Base-by-base conservation (phyloP, 2,888 invertebrate genomes). In the Carabus problematicus region DNA sequence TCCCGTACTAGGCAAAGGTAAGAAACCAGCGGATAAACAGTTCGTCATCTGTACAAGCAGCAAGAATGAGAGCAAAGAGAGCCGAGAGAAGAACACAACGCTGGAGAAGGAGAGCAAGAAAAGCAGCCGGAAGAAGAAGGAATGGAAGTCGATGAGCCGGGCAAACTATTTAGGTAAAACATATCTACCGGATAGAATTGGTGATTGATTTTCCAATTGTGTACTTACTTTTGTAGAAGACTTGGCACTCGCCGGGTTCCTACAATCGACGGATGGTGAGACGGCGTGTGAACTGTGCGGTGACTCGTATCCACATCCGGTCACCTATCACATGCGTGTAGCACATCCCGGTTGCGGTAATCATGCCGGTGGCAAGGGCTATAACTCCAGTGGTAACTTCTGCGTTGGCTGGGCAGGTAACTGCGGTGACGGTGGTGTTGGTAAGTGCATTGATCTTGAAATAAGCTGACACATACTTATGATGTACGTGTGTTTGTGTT, bases 281-380 rank as follows among this genome's bases (percentile, higher is more conserved):
- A 79, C 80, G 0, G 71, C 83, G 73, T 98, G 98, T 82, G 97
- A 98, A 80, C 84, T 98, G 43, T 98, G 98, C 79, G 94, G 92
- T 3, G 89, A 89, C 41, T 84, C 84, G 75, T 89, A 91, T 75
- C 87, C 90, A 0, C 88, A 89, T 71, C 96, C 97, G 0, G 89
- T 97, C 0, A 94, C 94, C 0, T 92, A 93, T 75, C 98, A 98
- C 82, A 95, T 98, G 95, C 87, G 93, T 41, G 89, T 90, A 78
- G 85, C 88, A 47, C 98, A 98, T 84, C 92, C 93, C 0, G 98
- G 98, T 0, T 98, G 98, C 80, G 95, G 95, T 0, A 88, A 89
- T 72, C 89, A 91, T 71, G 91, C 95, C 4, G 88, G 89, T 19
- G 93, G 94, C 0, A 92, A 92, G 79, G 98, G 97, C 0, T 98